Base-by-base conservation (phyloP, 2,113 vertebrate species). In the Theropithecus gelada region DNA sequence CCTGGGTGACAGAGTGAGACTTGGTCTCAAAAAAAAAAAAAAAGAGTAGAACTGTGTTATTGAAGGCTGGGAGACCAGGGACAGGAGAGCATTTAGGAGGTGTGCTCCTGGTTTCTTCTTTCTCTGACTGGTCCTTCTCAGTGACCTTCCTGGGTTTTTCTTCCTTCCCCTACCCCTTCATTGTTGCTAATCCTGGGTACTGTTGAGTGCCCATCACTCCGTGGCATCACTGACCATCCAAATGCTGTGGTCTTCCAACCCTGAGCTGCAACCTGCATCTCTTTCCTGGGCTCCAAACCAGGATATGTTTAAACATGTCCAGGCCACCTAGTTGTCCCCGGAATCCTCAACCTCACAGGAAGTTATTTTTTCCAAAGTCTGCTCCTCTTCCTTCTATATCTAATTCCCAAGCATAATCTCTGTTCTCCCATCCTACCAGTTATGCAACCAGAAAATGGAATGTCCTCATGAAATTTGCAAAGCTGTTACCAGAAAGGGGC, bases 211-310 rank as follows among this genome's bases (percentile, higher is more conserved):
- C 32, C 18, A 0, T 64, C 16, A 18, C 12, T 35, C 38, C 40
- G 0, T 2, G 2, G 1, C 50, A 23, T 3, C 45, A 38, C 8
- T 13, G 2, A 16, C 52, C 30, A 7, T 52, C 14, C 10, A 18
- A 12, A 12, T 3, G 14, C 27, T 45, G 10, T 27, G n/a, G 40
- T 79, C 20, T 57, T 90, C 72, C 8, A 20, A 14, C 18, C 27
- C 23, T 13, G 22, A 81, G 5, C 27, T 10, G n/a, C 32, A 45
- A 43, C 66, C 38, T 27, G 17, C 61, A 6, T 85, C 79, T 57
- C 70, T 61, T 84, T 20, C 50, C 40, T 81, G 5, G 25, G 17
- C 66, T 43, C 17, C 12, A 16, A 25, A 55, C 59, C 40, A 17
- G 10, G 13, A 7, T 59, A 22, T 68, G 43, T 70, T 95, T 70